Conservation (phyloP, 2,113 vertebrate genomes). For the Syrrhaptes paradoxus region DNA sequence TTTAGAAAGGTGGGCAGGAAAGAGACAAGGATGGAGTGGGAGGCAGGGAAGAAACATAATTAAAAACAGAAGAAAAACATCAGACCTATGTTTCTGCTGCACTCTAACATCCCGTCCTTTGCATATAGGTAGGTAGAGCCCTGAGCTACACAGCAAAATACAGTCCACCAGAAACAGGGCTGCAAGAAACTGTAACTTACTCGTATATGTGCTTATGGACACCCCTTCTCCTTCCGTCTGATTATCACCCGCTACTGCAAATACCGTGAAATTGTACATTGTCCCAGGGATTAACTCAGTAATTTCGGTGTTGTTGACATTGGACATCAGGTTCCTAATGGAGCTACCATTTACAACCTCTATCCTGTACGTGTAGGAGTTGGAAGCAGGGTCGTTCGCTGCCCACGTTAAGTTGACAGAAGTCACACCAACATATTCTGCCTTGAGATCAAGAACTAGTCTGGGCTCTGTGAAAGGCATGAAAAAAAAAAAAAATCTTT, state of each 20-base stretch:
- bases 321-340: accelerated
- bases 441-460: background rate
- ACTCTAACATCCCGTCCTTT: background rate
- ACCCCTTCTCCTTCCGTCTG: accelerated
- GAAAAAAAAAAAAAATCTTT: background rate
- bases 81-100: background rate
- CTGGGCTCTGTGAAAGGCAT: background rate
- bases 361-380: accelerated
- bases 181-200: background rate
- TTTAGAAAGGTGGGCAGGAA: background rate
- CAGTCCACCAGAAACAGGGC: accelerated
- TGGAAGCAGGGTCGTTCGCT: accelerated
- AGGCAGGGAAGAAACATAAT: too few relatives aligned
- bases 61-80: background rate
- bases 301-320: accelerated
- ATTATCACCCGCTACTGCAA: accelerated
- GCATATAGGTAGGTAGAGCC: accelerated
- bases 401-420: background rate
- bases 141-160: background rate
- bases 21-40: background rate
- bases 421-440: background rate
- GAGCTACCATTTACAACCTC: accelerated
- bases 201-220: background rate
- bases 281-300: background rate
- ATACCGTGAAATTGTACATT: accelerated